Base-by-base conservation (phyloP, 1,140 invertebrate genomes). In the Euschistus heros region DNA sequence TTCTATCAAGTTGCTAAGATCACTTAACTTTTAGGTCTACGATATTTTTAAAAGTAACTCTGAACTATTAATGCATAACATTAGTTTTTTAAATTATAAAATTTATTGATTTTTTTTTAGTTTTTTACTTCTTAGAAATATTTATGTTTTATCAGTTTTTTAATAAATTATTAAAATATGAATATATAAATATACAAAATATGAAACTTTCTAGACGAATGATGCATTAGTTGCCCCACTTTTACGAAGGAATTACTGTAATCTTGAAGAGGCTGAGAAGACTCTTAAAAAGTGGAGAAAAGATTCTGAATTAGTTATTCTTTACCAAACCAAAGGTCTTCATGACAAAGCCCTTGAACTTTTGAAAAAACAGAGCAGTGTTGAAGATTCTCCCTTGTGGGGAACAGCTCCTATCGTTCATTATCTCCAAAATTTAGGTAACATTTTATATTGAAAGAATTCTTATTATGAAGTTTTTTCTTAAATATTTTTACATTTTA, bases 231-330 rank as follows among this genome's bases (percentile, higher is more conserved):
- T 98, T 7, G 90, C 92, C 0, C 87, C 94, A 0, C 75, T 99
- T 17, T 75, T 99, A 5, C 82, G 96, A 14, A 76, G 95, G n/a
- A 98, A 97, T 76, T 87, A 94, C 73, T 98, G 95, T 76, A 91
- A 97, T 72, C 75, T 98, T 5, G 90, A 92, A 63, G 97, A 98
- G 79, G 88, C 92, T 1, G 95, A 98, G 74, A 84, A 87, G 69
- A 91, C 90, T 8, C 78, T 99, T 5, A 83, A 88, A 66, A 86
- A 88, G 70, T 84, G 92, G 74, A 84, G 91, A 66, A 97, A 97
- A 76, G 88, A 88, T 70, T 88, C 85, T 67, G 96, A 99, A 76
- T 80, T 99, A 0, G 92, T 98, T 66, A 97, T 98, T 72, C 78
- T 99, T 13, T 98, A 98, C 76, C 87, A 96, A 75, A 93, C 87